These are phyloP conservation scores for Pseudomyrmex gracilis DNA, from an alignment of 1,140 invertebrate genomes.

Conservation along the genomic window DNA sequence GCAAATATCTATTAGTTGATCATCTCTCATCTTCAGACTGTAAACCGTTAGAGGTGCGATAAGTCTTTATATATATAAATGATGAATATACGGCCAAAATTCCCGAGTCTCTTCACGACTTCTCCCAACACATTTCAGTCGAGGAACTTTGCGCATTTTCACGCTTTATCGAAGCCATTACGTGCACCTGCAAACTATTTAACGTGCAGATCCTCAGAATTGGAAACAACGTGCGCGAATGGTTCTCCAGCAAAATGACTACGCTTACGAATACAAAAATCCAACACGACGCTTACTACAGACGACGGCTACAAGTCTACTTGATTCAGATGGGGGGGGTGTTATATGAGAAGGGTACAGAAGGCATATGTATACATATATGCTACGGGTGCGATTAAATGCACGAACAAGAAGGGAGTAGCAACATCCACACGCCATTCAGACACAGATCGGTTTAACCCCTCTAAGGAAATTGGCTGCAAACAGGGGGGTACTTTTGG, in stretches of 20 bases:
- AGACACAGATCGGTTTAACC: conserved; percentile 78
- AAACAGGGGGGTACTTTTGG: conserved; percentile 67
- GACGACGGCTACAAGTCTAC: conserved; percentile 35
- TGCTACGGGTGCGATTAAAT: conserved; percentile 68
- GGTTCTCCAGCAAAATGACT: conserved; percentile 23
- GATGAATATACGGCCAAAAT: background rate
- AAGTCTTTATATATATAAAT: too few species aligned
- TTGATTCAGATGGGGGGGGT: conserved; percentile 9
- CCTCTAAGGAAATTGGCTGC: conserved; percentile 75
- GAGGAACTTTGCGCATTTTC: conserved; percentile 20
- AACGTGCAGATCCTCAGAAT: background rate
- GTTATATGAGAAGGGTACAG: conserved; percentile 39
- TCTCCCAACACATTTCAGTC: too few species aligned
- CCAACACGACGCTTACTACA: conserved; percentile 27
- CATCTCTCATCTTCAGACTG: too few species aligned
- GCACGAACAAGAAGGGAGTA: conserved; percentile 75
- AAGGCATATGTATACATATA: conserved; percentile 39
- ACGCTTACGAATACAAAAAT: conserved; percentile 35
- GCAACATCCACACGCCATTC: conserved; percentile 82
- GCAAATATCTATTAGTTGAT: too few species aligned
- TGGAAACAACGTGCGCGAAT: conserved; percentile 22
- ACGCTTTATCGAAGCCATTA: conserved; percentile 19
- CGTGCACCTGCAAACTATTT: conserved; percentile 4
- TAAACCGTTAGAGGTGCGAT: too few species aligned
- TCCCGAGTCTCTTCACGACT: background rate